A percentile compares a stretch with the other conserved stretches of the same genome.
These are phyloP conservation scores for Paedocypris sp. DNA, from an alignment of 2,113 vertebrate species.

Conservation along the genomic window DNA sequence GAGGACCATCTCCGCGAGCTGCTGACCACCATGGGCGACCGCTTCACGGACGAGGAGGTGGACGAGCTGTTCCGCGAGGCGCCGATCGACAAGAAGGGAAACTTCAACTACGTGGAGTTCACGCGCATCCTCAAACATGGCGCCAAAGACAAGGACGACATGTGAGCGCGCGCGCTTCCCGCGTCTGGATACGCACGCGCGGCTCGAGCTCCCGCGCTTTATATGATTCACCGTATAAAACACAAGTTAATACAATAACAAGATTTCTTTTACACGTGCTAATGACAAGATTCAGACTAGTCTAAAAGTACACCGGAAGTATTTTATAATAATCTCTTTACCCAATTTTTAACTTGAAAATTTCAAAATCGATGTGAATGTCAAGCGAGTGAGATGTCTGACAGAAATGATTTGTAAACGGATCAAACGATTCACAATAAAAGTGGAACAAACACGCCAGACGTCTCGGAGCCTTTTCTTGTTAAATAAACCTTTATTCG, in stretches of 20 bases:
- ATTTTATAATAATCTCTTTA: too few relatives aligned
- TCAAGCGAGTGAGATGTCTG: too few relatives aligned
- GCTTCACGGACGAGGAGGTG: conserved; percentile 36
- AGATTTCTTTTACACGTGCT: too few relatives aligned
- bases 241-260: too few relatives aligned
- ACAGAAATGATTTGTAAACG: too few relatives aligned
- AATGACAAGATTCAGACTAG: too few relatives aligned
- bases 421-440: too few relatives aligned
- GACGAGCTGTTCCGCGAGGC: conserved; percentile 36
- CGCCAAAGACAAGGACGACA: conserved; percentile 37
- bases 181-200: too few relatives aligned
- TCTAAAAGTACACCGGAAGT: too few relatives aligned
- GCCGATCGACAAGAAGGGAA: conserved; percentile 34
- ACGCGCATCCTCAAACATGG: conserved; percentile 38
- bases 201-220: background rate
- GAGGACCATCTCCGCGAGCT: conserved; percentile 35
- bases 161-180: background rate
- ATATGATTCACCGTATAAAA: too few relatives aligned
- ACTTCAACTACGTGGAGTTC: conserved; percentile 37
- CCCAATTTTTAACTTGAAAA: too few relatives aligned
- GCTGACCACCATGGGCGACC: conserved; percentile 37
- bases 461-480: background rate
- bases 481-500: conserved; percentile 40
- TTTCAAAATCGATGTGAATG: too few relatives aligned
- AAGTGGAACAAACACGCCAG: background rate